phyloP scores from a whole-genome alignment of 53 echinoderm and acorn worm species.

The Glandiceps talaboti region DNA sequence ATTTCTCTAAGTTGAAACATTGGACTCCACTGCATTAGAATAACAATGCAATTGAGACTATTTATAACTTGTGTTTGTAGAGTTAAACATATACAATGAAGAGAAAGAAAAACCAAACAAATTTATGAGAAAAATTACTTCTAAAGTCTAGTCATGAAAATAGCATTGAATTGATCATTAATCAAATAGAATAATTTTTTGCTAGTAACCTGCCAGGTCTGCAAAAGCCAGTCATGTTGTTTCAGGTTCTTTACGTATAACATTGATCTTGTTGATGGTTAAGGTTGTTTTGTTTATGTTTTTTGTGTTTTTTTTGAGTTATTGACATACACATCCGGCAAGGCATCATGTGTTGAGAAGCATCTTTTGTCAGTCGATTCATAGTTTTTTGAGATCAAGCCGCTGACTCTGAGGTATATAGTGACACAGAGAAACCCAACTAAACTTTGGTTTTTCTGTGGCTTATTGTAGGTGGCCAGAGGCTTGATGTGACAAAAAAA shows the following conservation, averaged over 20 bases:
- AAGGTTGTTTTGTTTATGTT: background rate
- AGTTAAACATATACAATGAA: background rate
- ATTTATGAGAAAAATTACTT: background rate
- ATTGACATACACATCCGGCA: background rate
- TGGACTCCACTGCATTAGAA: too few species aligned
- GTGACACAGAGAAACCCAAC: background rate
- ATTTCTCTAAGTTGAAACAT: too few species aligned
- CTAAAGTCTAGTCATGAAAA: background rate
- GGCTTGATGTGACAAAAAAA: background rate
- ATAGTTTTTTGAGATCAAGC: background rate
- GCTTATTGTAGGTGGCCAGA: background rate
- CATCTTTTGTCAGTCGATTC: background rate
- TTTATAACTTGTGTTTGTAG: too few species aligned
- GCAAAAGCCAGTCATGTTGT: background rate
- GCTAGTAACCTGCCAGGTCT: background rate
- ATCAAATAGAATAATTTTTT: background rate
- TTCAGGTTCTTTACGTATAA: too few species aligned
- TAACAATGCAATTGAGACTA: too few species aligned
- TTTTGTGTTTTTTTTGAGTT: background rate
- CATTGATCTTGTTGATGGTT: too few species aligned
- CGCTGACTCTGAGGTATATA: background rate
- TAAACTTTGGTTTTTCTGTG: background rate
- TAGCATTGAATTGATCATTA: background rate
- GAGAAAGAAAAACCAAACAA: background rate
- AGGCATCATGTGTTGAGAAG: background rate